Evolutionary conservation across 2,888 invertebrate species (phyloP), one percentile per base, ranked within the genome.

Genomic region (Cephonodes hylas): DNA sequence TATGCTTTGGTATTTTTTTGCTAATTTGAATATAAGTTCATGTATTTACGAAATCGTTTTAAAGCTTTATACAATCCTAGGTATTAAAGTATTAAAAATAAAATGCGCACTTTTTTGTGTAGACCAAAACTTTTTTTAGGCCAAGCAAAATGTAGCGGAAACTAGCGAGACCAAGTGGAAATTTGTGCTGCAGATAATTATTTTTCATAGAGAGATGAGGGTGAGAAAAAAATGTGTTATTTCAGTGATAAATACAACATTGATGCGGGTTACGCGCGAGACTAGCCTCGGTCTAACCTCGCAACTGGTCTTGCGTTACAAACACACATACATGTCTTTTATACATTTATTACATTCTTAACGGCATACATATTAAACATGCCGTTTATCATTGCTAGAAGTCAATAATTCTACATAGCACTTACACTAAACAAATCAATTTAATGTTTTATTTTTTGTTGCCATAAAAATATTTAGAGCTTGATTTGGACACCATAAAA

Each of bases 231-330:
- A 27, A 31, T 18, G 46, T 46, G 25, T 25, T 57, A 23, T 57
- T 25, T 59, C 20, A 59, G 58, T 8, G 58, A 27, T 27, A 58
- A 59, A 18, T 57, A n/a, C 15, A 66, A 66, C 67, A 71, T 53
- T 64, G 59, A 68, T 72, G 70, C 72, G 72, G 72, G 72, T 42
- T 63, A 61, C 65, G 65, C 64, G 62, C 66, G 62, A 66, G 64
- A 48, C 53, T 64, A 74, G 65, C 74, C 74, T 75, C 66, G 75
- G 22, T 42, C 1, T 63, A 71, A 63, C 74, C 72, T 75, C 67
- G 71, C 61, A 27, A 20, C 46, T 60, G 44, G 62, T 63, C 58
- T 67, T 62, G 61, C 58, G 18, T 64, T 64, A 64, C 63, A 25
- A 20, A 60, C 27, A 20, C 18, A 27, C 18, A 53, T 53, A 53